Evolutionary conservation across 2,113 vertebrate genomes (phyloP).

Genomic region (Actinemys pallida): DNA sequence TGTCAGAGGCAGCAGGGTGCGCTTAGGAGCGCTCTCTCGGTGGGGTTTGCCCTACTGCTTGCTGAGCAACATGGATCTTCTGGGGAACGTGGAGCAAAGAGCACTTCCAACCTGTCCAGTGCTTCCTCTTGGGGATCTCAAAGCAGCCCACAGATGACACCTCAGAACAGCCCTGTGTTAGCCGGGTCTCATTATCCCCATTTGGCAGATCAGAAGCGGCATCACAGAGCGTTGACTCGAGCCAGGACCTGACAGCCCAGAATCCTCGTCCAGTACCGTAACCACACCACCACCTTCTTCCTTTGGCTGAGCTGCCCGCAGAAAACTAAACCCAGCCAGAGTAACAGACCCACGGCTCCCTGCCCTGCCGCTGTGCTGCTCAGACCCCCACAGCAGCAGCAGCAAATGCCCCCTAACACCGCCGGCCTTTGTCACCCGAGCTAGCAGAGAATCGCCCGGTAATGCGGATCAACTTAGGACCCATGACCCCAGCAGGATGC

Average conservation of each 20-base stretch:
- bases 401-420: fast-evolving
- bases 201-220: not conserved
- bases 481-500: fast-evolving
- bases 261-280: fast-evolving
- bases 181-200: not conserved
- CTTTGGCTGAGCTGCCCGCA: not conserved
- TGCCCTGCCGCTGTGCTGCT: fast-evolving
- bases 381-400: fast-evolving
- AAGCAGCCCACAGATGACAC: not conserved
- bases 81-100: not conserved
- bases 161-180: not conserved
- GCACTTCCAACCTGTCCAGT: not conserved
- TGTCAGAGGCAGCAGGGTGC: not conserved
- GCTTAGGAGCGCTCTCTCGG: not conserved
- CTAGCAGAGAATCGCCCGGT: fast-evolving
- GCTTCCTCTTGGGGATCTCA: not conserved
- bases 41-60: not conserved
- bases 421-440: not conserved
- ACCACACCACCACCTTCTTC: fast-evolving
- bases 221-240: not conserved
- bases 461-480: not conserved
- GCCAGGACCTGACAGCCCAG: not conserved
- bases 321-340: not conserved
- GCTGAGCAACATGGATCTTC: not conserved
- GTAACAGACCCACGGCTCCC: not conserved